Conservation (phyloP, 2,113 vertebrate species). For the Zosterops hypoxanthus region DNA sequence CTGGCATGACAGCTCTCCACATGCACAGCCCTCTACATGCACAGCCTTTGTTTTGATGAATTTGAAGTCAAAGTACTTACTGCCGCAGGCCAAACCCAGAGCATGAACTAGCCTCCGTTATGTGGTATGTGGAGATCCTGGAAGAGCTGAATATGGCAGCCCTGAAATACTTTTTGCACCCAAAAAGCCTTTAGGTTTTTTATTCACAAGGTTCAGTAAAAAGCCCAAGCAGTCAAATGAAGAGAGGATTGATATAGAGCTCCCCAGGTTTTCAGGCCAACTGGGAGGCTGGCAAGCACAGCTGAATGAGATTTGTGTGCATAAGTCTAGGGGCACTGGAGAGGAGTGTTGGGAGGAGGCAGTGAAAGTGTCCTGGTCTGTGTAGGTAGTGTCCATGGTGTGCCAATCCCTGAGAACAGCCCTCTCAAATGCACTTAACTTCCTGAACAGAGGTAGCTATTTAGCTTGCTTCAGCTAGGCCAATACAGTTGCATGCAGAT, state of each 20-base stretch:
- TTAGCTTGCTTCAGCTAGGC: neutral
- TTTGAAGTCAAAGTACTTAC: neutral
- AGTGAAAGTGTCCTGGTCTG: neutral
- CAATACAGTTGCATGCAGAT: rapidly evolving
- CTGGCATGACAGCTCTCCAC: neutral
- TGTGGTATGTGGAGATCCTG: neutral
- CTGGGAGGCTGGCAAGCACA: neutral
- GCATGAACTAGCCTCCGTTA: neutral
- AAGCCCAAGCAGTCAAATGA: neutral
- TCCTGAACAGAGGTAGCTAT: neutral
- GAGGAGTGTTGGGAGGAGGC: neutral
- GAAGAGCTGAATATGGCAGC: neutral
- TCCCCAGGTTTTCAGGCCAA: neutral
- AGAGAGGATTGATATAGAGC: neutral
- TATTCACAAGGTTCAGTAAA: neutral
- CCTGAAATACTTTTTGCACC: neutral
- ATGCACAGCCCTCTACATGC: neutral
- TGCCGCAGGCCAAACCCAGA: neutral
- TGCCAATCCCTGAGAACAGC: neutral
- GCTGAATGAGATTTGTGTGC: neutral
- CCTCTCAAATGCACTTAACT: neutral
- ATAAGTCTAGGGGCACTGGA: neutral
- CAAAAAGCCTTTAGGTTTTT: neutral
- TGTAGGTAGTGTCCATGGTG: neutral
- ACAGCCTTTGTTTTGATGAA: neutral